Percentiles rank a stretch among this genome's conserved stretches.
Evolutionary conservation across 2,888 invertebrate species (phyloP).

Genomic region (Sphecodes monilicornis): DNA sequence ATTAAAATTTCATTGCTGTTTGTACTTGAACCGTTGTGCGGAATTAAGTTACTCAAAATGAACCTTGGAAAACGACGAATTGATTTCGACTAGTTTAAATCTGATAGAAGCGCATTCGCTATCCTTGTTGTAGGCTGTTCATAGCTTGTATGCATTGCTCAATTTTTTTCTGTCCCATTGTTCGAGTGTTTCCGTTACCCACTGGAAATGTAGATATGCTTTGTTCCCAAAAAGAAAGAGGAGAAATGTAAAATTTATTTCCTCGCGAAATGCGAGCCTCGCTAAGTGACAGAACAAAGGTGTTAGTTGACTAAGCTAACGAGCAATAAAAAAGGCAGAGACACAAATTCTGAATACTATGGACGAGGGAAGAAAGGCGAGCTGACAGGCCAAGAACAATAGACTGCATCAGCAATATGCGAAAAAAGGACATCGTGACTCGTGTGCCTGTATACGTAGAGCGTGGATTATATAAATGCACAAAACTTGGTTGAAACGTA

Average conservation of each 20-base stretch:
- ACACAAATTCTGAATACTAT: background rate
- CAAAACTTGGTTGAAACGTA: background rate
- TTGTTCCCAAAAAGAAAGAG: background rate
- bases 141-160: background rate
- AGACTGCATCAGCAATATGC: background rate
- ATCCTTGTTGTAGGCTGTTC: background rate
- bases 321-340: background rate
- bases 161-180: background rate
- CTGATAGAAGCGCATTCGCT: background rate
- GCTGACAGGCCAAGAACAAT: background rate
- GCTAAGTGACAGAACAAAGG: conserved; percentile 1
- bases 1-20: background rate
- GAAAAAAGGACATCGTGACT: background rate
- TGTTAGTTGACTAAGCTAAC: background rate
- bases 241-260: background rate
- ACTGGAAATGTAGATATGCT: background rate
- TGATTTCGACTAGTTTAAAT: background rate
- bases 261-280: background rate
- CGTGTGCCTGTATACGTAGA: background rate
- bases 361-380: background rate
- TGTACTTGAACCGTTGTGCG: background rate
- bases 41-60: background rate
- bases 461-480: background rate
- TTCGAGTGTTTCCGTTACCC: background rate
- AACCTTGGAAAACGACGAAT: background rate